These are phyloP conservation scores for Cromileptes altivelis DNA, from an alignment of 2,113 vertebrate genomes.

Conservation along the genomic window DNA sequence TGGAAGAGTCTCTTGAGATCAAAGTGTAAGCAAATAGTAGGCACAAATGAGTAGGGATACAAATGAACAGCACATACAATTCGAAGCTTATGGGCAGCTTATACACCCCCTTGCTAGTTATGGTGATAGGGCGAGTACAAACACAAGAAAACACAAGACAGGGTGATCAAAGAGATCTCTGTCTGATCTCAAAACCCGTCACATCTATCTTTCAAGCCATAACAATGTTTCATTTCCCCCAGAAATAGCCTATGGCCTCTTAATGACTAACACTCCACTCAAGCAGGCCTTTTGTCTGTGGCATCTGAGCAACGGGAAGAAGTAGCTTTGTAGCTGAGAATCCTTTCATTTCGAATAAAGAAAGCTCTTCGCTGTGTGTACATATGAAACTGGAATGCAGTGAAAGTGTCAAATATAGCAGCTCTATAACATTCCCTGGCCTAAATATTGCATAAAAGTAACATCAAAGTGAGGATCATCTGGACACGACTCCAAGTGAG, in stretches of 20 bases:
- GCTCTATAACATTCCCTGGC: background rate
- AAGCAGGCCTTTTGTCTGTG: background rate
- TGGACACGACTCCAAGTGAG: background rate
- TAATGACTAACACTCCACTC: conserved; percentile 37
- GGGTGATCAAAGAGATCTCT: conserved; percentile 25
- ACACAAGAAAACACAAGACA: background rate
- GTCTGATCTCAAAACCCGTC: conserved; percentile 8
- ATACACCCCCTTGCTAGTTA: background rate
- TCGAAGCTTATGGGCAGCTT: background rate
- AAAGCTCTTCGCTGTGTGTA: conserved; percentile 3
- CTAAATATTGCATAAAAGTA: conserved; percentile 19
- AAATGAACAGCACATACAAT: background rate
- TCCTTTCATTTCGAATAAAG: conserved; percentile 41
- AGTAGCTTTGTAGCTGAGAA: conserved; percentile 11
- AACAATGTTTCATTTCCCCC: conserved; percentile 16
- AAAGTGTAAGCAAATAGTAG: background rate
- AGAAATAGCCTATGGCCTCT: conserved; percentile 24
- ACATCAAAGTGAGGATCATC: conserved; percentile 34
- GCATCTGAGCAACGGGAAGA: background rate
- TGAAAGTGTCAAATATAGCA: conserved; percentile 13
- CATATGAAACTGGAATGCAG: background rate
- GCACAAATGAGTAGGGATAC: background rate
- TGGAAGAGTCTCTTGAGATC: background rate
- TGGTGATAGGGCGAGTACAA: background rate
- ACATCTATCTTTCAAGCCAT: conserved; percentile 28